Evolutionary conservation across 1,140 invertebrate genomes (phyloP).

Genomic region (Leptestheria dahalacensis): DNA sequence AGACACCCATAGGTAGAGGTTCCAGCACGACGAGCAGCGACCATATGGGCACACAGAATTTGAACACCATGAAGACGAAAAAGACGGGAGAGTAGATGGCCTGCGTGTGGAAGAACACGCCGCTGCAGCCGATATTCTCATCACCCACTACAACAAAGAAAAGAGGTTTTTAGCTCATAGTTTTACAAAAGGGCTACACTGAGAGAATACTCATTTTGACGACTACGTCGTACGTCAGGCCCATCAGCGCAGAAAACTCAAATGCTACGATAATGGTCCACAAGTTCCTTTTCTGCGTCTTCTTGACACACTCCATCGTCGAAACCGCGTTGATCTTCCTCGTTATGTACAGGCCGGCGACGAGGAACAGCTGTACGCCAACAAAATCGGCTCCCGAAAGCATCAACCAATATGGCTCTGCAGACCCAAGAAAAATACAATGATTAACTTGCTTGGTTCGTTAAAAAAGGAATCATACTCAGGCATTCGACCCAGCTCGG

Average conservation of each 20-base stretch:
- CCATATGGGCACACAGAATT: constrained; percentile 37
- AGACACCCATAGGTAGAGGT: constrained; percentile 22
- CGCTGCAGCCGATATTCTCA: constrained; percentile 34
- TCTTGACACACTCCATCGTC: constrained; percentile 30
- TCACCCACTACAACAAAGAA: constrained; percentile 30
- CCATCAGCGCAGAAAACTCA: constrained; percentile 34
- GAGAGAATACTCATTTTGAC: constrained; percentile 29
- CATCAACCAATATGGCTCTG: constrained; percentile 38
- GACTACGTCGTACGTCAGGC: constrained; percentile 34
- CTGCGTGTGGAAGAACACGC: constrained; percentile 35
- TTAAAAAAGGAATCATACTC: constrained; percentile 26
- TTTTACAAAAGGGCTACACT: not conserved
- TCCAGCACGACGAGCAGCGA: constrained; percentile 36
- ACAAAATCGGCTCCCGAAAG: constrained; percentile 36
- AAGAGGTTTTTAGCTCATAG: not conserved
- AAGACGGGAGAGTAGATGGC: constrained; percentile 33
- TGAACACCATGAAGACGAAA: constrained; percentile 30
- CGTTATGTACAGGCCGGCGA: constrained; percentile 36
- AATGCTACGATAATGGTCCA: constrained; percentile 37
- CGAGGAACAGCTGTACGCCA: constrained; percentile 35
- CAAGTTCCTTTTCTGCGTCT: constrained; percentile 34
- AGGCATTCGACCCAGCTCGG: constrained; percentile 34
- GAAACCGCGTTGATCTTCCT: constrained; percentile 32
- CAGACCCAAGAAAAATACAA: constrained; percentile 20
- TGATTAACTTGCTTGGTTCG: not conserved